These are phyloP conservation scores for Argya squamiceps DNA, from an alignment of 2,797 vertebrate species.

Conservation along the genomic window DNA sequence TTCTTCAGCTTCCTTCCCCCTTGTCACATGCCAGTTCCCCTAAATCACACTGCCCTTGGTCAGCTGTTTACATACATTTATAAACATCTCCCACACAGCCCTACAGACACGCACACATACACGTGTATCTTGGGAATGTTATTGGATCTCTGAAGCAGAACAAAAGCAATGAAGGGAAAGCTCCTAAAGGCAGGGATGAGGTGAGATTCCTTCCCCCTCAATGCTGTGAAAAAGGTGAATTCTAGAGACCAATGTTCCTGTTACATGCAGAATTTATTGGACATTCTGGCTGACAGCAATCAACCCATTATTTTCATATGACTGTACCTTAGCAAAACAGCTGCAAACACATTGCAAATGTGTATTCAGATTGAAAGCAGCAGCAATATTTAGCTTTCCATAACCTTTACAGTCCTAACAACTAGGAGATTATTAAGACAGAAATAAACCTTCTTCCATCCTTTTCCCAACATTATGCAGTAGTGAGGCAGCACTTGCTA, in stretches of 20 bases:
- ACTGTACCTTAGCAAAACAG: neutral
- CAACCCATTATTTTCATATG: neutral
- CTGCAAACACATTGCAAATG: neutral
- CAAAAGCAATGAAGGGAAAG: neutral
- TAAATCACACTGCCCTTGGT: neutral
- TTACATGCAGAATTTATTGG: neutral
- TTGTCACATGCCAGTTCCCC: neutral
- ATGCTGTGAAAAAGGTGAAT: neutral
- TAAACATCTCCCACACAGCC: neutral
- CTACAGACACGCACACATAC: neutral
- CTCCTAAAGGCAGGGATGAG: neutral
- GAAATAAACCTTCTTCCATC: neutral
- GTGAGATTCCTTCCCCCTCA: neutral
- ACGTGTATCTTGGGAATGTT: neutral
- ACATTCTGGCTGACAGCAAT: neutral
- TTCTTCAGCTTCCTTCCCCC: neutral
- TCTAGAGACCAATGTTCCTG: neutral
- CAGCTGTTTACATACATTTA: neutral
- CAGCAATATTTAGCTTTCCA: neutral
- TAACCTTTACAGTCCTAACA: neutral
- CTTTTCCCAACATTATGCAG: neutral
- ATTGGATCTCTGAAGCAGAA: neutral
- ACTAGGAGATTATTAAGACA: neutral
- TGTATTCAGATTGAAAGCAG: neutral
- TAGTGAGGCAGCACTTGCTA: neutral